Conservation (phyloP, 2,797 vertebrate genomes). For the Urophycis tenuis region DNA sequence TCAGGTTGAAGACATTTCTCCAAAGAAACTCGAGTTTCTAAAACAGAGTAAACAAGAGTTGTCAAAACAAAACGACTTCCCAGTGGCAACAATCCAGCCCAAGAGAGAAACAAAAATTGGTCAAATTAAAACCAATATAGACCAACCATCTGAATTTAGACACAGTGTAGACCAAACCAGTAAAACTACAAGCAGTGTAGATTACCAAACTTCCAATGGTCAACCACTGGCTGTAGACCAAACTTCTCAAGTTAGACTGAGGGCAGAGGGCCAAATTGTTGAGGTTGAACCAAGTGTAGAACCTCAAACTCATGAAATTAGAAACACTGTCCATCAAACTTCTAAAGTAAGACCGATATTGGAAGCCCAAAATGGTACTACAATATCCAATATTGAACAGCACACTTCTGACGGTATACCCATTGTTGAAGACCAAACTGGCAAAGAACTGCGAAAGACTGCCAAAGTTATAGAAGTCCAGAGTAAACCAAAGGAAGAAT, state of each 20-base stretch:
- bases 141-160: not conserved
- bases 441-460: not conserved
- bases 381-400: not conserved
- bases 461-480: not conserved
- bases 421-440: not conserved
- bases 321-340: not conserved
- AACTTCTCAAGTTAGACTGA: not conserved
- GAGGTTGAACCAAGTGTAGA: not conserved
- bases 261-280: not conserved
- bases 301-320: not conserved
- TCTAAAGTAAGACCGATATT: not conserved
- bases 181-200: not conserved
- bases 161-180: constrained; percentile 1
- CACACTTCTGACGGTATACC: not conserved
- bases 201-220: not conserved
- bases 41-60: not conserved
- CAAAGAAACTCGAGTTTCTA: not conserved
- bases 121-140: not conserved
- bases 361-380: not conserved
- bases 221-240: not conserved
- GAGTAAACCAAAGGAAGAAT: not conserved
- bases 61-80: not conserved
- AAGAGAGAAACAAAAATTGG: not conserved
- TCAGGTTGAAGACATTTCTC: not conserved
- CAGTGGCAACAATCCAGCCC: not conserved